Percentiles rank a stretch among this genome's conserved stretches.
These are phyloP conservation scores for Poecilia gillii DNA, from an alignment of 2,797 vertebrate species.

Conservation along the genomic window DNA sequence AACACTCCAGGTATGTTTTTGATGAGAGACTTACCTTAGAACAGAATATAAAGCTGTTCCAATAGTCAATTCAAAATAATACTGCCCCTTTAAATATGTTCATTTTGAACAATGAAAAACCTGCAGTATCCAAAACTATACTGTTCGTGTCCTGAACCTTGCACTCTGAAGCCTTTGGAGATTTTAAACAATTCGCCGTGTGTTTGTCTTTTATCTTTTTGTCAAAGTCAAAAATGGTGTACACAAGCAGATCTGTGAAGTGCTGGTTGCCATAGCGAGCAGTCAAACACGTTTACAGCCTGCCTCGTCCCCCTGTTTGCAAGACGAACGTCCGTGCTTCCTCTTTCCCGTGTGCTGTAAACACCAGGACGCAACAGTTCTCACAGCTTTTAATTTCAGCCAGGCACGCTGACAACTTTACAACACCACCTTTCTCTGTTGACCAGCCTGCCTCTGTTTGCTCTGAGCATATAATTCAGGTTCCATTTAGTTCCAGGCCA, in stretches of 20 bases:
- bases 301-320: conserved; percentile 28
- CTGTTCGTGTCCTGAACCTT: neutral
- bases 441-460: conserved; percentile 44
- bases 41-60: too few species aligned
- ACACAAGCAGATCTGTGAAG: neutral
- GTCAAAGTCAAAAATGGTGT: neutral
- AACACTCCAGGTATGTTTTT: too few species aligned
- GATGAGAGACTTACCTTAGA: too few species aligned
- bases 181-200: conserved; percentile 1
- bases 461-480: conserved; percentile 23
- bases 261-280: conserved; percentile 17
- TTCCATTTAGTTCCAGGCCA: conserved; percentile 35
- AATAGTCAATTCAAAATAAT: too few species aligned
- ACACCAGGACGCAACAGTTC: conserved; percentile 41
- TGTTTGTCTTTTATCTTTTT: conserved; percentile 5
- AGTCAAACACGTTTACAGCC: conserved; percentile 31
- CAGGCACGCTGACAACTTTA: conserved; percentile 34
- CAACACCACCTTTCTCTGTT: conserved; percentile 24
- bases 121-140: conserved; percentile 1
- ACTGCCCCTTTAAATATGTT: neutral
- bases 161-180: neutral
- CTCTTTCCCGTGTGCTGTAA: conserved; percentile 58
- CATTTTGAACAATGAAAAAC: conserved; percentile 12
- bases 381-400: conserved; percentile 33
- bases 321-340: conserved; percentile 51